Conservation (phyloP, 1,140 invertebrate species). For the Nasonia giraulti region DNA sequence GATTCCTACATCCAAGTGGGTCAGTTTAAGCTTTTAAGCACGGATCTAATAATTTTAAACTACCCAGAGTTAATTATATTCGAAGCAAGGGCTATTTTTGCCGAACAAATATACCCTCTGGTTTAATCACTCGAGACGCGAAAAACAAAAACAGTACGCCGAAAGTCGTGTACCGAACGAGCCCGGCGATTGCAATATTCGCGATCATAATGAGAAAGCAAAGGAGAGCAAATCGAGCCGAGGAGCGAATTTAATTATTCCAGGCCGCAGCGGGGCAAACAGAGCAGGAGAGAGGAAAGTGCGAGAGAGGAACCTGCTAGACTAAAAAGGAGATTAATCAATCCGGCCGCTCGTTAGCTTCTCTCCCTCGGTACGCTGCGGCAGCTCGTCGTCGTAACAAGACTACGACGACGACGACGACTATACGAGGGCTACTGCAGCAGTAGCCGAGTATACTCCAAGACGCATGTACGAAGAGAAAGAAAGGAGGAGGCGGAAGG, state of each 20-base stretch:
- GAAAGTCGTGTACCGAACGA: neutral
- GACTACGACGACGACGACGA: neutral
- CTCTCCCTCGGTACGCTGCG: constrained; percentile 28
- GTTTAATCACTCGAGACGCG: neutral
- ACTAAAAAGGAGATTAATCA: constrained; percentile 63
- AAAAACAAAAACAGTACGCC: neutral
- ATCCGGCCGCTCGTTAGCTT: constrained; percentile 63
- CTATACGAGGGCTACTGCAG: constrained; percentile 14
- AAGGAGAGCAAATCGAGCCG: constrained; percentile 14
- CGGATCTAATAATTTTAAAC: too few relatives aligned
- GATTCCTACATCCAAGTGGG: too few relatives aligned
- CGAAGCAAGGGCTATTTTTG: too few relatives aligned
- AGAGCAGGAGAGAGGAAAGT: neutral
- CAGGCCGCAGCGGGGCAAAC: neutral
- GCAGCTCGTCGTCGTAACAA: constrained; percentile 26
- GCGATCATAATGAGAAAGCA: constrained; percentile 11
- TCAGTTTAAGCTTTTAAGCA: too few relatives aligned
- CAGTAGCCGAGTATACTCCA: neutral
- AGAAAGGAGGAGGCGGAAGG: neutral
- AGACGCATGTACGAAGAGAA: constrained; percentile 45
- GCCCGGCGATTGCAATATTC: neutral
- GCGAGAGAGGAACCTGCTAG: constrained; percentile 28
- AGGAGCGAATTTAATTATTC: constrained; percentile 48
- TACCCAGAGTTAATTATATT: too few relatives aligned
- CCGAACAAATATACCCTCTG: too few relatives aligned